Evolutionary conservation across 2,797 vertebrate genomes (phyloP).

Genomic region (Mycteria americana): DNA sequence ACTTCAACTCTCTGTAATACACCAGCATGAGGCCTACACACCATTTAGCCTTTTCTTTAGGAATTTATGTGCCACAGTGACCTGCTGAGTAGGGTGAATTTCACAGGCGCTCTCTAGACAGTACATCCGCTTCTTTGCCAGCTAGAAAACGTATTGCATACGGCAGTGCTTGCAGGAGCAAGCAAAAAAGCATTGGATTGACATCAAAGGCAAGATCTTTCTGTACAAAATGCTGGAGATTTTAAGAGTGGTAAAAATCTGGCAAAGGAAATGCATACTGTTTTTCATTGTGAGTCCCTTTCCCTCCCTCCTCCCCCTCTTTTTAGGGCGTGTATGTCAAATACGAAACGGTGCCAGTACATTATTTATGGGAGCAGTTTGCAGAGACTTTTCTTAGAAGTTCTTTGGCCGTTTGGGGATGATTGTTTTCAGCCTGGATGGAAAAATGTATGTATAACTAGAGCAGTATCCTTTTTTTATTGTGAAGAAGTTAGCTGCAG

Average conservation of each 20-base stretch:
- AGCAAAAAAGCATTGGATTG: conserved; percentile 34
- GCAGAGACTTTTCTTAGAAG: not conserved
- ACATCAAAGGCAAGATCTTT: conserved; percentile 52
- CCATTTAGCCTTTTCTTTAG: not conserved
- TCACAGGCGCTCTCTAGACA: not conserved
- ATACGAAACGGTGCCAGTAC: not conserved
- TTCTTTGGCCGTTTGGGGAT: not conserved
- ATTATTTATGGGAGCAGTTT: not conserved
- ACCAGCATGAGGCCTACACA: not conserved
- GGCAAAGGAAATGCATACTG: not conserved
- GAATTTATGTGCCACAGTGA: not conserved
- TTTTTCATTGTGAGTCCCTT: conserved; percentile 11
- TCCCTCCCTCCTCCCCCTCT: not conserved
- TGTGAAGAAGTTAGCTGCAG: not conserved
- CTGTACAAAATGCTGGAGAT: conserved; percentile 8
- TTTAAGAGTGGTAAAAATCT: conserved; percentile 47
- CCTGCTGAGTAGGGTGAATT: not conserved
- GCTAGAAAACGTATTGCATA: conserved; percentile 7
- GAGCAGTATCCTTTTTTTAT: not conserved
- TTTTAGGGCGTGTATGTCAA: not conserved
- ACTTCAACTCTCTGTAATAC: not conserved
- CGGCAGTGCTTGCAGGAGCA: conserved; percentile 36
- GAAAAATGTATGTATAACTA: not conserved
- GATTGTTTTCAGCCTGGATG: not conserved
- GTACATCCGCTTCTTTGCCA: not conserved